Conservation (phyloP, 2,113 vertebrate species). For the Bos indicus region DNA sequence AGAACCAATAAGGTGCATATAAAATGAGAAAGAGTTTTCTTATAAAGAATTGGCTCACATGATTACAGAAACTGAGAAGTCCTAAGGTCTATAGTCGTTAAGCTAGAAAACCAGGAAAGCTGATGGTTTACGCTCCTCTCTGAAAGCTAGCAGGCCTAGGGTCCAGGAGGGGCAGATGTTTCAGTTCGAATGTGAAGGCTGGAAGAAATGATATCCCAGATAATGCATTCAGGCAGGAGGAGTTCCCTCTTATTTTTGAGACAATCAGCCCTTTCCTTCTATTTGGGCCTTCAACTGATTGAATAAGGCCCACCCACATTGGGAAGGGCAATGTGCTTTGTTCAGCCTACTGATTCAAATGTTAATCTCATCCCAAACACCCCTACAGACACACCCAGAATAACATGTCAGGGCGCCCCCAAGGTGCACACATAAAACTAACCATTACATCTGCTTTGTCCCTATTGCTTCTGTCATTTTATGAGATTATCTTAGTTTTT, state of each 20-base stretch:
- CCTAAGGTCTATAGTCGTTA: neutral
- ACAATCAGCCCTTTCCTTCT: neutral
- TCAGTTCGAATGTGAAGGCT: neutral
- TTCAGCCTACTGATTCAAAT: too few species aligned
- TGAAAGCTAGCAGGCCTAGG: neutral
- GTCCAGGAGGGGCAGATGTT: neutral
- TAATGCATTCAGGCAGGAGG: neutral
- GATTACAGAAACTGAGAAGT: neutral
- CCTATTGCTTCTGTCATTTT: neutral
- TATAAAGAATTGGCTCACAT: neutral
- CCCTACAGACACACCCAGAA: neutral
- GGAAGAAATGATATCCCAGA: rapidly evolving
- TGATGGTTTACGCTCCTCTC: too few species aligned
- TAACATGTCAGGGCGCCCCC: too few species aligned
- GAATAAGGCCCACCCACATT: neutral
- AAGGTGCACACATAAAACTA: neutral
- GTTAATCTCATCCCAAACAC: neutral
- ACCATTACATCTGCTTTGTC: too few species aligned
- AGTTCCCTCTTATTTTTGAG: neutral
- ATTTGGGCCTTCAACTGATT: neutral
- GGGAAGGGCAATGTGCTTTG: neutral
- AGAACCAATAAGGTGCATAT: neutral
- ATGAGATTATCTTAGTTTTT: neutral
- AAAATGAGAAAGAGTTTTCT: neutral
- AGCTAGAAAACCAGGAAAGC: neutral